These are phyloP conservation scores for Pheucticus melanocephalus DNA, from an alignment of 2,113 vertebrate genomes.

Conservation along the genomic window DNA sequence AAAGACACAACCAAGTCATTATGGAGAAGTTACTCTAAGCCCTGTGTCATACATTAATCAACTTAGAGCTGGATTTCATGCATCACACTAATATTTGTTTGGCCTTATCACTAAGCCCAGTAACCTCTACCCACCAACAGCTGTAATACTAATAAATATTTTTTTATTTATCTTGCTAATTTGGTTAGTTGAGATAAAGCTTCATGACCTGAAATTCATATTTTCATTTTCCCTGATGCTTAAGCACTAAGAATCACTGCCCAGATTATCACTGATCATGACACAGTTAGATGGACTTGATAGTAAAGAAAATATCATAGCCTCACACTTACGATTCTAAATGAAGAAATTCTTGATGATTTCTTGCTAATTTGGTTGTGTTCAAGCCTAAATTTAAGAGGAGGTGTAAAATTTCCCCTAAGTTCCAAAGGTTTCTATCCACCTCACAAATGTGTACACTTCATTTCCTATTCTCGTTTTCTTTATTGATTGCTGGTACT, in stretches of 20 bases:
- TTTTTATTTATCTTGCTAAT: background rate
- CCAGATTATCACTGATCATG: background rate
- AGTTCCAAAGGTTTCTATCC: background rate
- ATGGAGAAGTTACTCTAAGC: background rate
- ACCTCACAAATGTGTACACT: background rate
- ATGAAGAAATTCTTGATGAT: background rate
- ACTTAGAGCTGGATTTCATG: accelerated
- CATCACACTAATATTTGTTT: background rate
- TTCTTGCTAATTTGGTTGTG: background rate
- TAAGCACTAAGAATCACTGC: background rate
- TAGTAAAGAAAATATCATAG: background rate
- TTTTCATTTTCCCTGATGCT: background rate
- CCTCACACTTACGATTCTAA: accelerated
- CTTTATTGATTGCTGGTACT: background rate
- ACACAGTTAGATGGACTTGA: background rate
- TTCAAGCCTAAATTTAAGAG: background rate
- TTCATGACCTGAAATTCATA: background rate
- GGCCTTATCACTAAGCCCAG: background rate
- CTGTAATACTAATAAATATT: background rate
- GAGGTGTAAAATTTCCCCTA: background rate
- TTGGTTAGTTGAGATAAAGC: background rate
- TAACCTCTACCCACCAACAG: background rate
- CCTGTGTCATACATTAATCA: background rate
- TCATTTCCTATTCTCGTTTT: background rate
- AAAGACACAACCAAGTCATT: background rate